Base-by-base conservation (phyloP, 2,113 vertebrate genomes). In the Quiscalus mexicanus region DNA sequence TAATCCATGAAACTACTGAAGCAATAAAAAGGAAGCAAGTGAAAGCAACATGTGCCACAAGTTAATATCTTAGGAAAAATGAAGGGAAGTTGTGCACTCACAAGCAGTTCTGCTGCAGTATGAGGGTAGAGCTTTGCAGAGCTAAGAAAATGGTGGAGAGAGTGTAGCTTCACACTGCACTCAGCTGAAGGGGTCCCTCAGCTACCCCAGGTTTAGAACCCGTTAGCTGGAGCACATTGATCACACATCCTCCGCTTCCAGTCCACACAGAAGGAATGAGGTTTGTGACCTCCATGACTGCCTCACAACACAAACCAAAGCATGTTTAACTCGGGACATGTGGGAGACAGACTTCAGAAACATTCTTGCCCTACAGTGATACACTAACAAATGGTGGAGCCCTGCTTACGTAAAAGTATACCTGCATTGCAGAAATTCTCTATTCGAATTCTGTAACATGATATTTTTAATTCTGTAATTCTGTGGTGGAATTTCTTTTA, bases 1-100 rank as follows among this genome's bases (percentile, higher is more conserved):
- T 28, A 84, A 68, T 62, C 55, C 35, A 33, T 92, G 53, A 84
- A 81, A 93, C 89, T 70, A 67, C n/a, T 52, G 65, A 67, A 79
- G 70, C 35, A 88, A 30, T 74, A 70, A 84, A 96, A 80, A 24
- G 23, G 45, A 87, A 92, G 67, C 23, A 84, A 91, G 90, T 49
- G 79, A 90, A 80, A 73, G 81, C 42, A 92, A 45, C 60, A 52
- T 10, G 30, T 8, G 27, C n/a, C 9, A 6, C 18, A 91, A 85
- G 45, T 60, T 56, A 84, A 94, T 84, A 59, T 49, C 50, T 20
- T 35, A 5, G 12, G 42, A 63, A 77, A 81, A 41, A 60, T 58
- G 37, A 67, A 78, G 35, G 9, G 16, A 70, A 80, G 82, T 44
- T 87, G 65, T 58, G 28, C 20, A 22, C 8, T 30, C 50, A n/a